Conservation (phyloP, 1,140 invertebrate genomes). For the Calosoma granatense region DNA sequence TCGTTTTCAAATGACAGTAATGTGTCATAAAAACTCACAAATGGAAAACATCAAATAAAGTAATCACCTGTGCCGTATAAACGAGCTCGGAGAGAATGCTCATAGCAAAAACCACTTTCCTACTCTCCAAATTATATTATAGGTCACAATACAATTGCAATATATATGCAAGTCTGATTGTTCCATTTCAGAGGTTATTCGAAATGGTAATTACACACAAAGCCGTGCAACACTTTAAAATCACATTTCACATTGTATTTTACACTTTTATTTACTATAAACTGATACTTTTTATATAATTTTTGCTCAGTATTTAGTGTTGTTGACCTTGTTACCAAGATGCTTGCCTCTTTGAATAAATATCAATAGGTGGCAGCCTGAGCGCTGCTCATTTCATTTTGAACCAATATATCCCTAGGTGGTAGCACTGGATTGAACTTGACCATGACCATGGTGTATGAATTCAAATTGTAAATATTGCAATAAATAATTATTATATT, state of each 20-base stretch:
- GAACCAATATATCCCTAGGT: slow-evolving; percentile 2
- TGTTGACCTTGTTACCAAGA: slow-evolving; percentile 34
- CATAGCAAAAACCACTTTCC: slow-evolving; percentile 7
- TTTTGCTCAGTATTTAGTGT: slow-evolving; percentile 23
- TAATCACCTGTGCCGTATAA: not conserved
- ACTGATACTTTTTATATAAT: slow-evolving; percentile 6
- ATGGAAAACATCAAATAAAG: not conserved
- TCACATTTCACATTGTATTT: not conserved
- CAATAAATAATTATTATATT: no score
- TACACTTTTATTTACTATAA: slow-evolving; percentile 2
- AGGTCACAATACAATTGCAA: slow-evolving; percentile 9
- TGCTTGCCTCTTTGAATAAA: slow-evolving; percentile 16
- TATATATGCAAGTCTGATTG: not conserved
- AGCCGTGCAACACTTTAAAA: slow-evolving; percentile 1
- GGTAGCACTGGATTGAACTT: slow-evolving; percentile 1
- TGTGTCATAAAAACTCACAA: not conserved
- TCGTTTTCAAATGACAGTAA: slow-evolving; percentile 10
- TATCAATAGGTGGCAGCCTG: not conserved
- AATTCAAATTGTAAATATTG: no score
- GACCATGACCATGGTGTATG: not conserved
- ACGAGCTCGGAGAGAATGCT: not conserved
- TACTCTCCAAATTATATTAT: slow-evolving; percentile 9
- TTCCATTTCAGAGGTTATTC: slow-evolving; percentile 6
- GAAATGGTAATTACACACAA: not conserved
- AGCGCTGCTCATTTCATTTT: not conserved